These are phyloP conservation scores for Peromyscus nudipes DNA, from an alignment of 2,797 vertebrate species.

Conservation along the genomic window DNA sequence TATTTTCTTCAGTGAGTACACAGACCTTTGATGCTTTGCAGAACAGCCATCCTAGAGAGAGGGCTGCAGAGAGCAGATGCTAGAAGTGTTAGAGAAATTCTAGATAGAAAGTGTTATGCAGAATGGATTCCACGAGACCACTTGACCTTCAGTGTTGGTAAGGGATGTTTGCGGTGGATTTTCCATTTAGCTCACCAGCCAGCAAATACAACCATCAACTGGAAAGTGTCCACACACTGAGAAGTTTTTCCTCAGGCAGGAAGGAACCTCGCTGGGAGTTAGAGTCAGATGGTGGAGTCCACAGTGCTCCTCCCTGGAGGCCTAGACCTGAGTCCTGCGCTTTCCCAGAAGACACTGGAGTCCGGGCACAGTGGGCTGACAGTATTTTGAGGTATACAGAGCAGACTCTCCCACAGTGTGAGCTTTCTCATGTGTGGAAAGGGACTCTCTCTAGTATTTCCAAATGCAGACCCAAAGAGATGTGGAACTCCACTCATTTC, in stretches of 20 bases:
- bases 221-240: background rate
- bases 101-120: background rate
- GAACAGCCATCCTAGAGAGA: constrained; percentile 65
- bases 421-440: background rate
- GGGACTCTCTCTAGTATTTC: background rate
- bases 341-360: background rate
- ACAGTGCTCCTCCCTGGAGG: background rate
- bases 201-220: constrained; percentile 69
- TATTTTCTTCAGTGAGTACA: constrained; percentile 28
- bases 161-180: constrained; percentile 55
- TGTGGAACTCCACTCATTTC: background rate
- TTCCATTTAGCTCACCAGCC: constrained; percentile 28
- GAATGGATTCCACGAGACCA: constrained; percentile 66
- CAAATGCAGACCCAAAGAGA: background rate
- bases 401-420: background rate
- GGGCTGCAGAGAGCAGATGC: constrained; percentile 51
- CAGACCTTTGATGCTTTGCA: constrained; percentile 52
- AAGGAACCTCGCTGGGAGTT: background rate
- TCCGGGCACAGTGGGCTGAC: background rate
- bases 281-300: constrained; percentile 6
- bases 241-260: constrained; percentile 65
- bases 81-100: constrained; percentile 71
- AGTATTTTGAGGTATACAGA: background rate
- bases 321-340: background rate
- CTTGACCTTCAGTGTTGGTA: constrained; percentile 75